These are phyloP conservation scores for Metopolophium dirhodum DNA, from an alignment of 1,140 invertebrate species.

Conservation along the genomic window DNA sequence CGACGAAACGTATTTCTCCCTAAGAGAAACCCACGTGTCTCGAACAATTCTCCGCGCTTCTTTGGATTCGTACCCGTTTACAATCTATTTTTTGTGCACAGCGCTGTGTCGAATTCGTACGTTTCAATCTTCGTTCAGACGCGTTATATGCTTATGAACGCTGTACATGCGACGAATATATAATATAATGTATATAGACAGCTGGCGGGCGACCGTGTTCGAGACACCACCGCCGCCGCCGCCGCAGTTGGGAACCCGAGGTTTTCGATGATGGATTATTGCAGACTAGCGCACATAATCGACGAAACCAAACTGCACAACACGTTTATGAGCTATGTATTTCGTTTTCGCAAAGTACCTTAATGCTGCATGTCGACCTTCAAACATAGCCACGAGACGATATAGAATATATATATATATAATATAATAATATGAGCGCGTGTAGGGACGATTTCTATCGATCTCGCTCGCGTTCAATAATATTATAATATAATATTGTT, in stretches of 20 bases:
- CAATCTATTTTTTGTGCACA: background rate
- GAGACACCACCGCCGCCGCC: background rate
- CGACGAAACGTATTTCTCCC: background rate
- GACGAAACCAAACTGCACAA: background rate
- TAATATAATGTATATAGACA: background rate
- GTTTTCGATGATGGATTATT: constrained; percentile 9
- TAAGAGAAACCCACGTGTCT: background rate
- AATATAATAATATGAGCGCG: background rate
- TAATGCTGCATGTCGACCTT: background rate
- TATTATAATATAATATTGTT: background rate
- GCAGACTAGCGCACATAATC: background rate
- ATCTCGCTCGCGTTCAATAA: background rate
- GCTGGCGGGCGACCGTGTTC: constrained; percentile 24
- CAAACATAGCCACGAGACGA: background rate
- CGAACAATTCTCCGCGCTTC: background rate
- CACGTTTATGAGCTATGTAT: background rate
- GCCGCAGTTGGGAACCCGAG: background rate
- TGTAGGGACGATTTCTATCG: background rate
- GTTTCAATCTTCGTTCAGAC: background rate
- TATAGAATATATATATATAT: background rate
- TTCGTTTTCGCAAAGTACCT: background rate
- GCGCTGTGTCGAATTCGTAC: background rate
- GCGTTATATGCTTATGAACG: background rate
- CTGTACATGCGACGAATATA: background rate
- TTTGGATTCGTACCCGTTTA: background rate